Base-by-base conservation (phyloP, 2,797 vertebrate genomes). In the Novumbra hubbsi region DNA sequence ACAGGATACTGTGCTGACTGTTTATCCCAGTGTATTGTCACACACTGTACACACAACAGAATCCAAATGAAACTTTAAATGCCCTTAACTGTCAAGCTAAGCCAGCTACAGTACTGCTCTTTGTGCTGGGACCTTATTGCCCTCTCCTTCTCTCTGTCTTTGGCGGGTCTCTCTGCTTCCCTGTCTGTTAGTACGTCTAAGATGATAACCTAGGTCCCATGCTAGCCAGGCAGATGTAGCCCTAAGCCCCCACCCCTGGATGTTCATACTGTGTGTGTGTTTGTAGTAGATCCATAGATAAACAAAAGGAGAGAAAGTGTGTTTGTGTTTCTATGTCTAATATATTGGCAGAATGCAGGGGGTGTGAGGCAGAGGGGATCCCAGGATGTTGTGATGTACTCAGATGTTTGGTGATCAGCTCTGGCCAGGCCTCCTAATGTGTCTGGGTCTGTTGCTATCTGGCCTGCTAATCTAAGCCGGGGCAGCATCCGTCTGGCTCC, bases 111-210 rank as follows among this genome's bases (percentile, higher is more conserved):
- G 32, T n/a, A n/a, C n/a, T n/a, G n/a, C n/a, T n/a, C n/a, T n/a
- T n/a, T n/a, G n/a, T 34, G 32, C 32, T 34, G 32, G 32, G 32
- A 34, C 32, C 77, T 72, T 73, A 69, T 84, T 84, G 69, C 84
- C 76, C 73, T 72, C 64, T 12, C 72, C 80, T 71, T 83, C 74
- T 77, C 85, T 73, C 87, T 75, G 72, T 79, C 70, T 76, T 80
- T 73, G 73, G 70, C 50, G 72, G 72, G 74, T 77, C 34, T 49
- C 34, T 63, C 60, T 79, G 83, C 82, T 79, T 85, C 84, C 84
- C 82, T 88, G 85, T 87, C 83, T 91, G 92, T 91, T 92, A 34
- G 32, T 89, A 89, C 88, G 85, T 91, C 84, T 89, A 82, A 88
- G 86, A 92, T 87, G 88, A 92, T 89, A 91, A 88, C 84, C 91